These are phyloP conservation scores for Brachyptera putata DNA, from an alignment of 2,888 invertebrate genomes.

Conservation along the genomic window DNA sequence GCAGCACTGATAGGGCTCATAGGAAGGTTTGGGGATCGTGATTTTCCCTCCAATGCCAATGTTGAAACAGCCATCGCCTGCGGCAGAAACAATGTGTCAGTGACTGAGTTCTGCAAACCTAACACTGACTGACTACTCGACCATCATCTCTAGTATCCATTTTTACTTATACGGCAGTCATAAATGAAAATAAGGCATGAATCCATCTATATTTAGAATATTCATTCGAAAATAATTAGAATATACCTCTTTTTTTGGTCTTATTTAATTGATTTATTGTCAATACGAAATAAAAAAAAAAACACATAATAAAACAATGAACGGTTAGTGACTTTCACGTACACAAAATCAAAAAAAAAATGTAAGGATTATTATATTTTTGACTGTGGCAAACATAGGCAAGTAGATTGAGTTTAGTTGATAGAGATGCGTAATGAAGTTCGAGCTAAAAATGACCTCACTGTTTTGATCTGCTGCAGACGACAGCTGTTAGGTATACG, in stretches of 20 bases:
- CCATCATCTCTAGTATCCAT: not conserved
- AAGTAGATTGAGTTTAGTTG: constrained; percentile 10
- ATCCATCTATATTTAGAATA: not conserved
- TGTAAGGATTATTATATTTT: constrained; percentile 4
- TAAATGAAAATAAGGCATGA: not conserved
- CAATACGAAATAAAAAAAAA: no score
- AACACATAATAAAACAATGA: no score
- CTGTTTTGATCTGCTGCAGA: constrained; percentile 54
- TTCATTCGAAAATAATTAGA: no score
- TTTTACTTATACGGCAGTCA: constrained; percentile 18
- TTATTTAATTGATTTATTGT: no score
- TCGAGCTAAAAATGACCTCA: not conserved
- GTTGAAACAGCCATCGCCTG: constrained; percentile 97
- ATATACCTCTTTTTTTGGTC: no score
- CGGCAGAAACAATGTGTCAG: constrained; percentile 73
- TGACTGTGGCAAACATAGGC: constrained; percentile 25
- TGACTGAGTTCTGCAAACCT: constrained; percentile 22
- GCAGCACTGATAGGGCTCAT: constrained; percentile 90
- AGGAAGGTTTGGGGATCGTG: constrained; percentile 68
- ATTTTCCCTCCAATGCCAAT: constrained; percentile 88
- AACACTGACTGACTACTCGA: constrained; percentile 8
- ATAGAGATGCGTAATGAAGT: not conserved
- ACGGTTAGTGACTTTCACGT: constrained; percentile 9
- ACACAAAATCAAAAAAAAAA: constrained; percentile 16
- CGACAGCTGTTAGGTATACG: constrained; percentile 56